Base-by-base conservation (phyloP, 2,888 invertebrate genomes). In the Willowsia nigromaculata region DNA sequence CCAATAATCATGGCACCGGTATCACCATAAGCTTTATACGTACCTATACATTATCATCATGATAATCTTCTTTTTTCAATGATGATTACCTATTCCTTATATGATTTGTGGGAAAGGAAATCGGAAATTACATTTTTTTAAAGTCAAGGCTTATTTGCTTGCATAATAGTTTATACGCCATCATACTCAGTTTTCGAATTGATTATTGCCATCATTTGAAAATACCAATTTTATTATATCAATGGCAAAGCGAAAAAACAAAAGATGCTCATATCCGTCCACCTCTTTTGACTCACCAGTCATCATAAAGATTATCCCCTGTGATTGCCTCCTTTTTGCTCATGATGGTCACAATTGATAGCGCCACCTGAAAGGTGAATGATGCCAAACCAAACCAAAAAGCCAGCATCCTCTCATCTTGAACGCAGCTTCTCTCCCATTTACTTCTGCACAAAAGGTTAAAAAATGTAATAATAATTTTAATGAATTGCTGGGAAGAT, bases 81-180 rank as follows among this genome's bases (percentile, higher is more conserved):
- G 53, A 27, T 56, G 53, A 78, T 50, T 78, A 56, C 56, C 59
- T 11, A 50, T 27, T 40, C 71, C 71, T 30, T 47, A 50, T 76
- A 50, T 76, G 76, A 59, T 80, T 59, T 80, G 80, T 82, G 82
- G 82, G 68, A 84, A 84, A 68, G 83, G 83, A 84, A 83, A 71
- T 84, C 83, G 71, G 83, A 84, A 84, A 84, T 84, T 84, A 37
- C 71, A 84, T 71, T 65, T 82, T 76, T 78, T 71, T 22, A 30
- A 80, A 80, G 80, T 80, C 80, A 59, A 80, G 59, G 80, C 25
- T 15, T 30, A 13, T 74, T 25, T 71, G 68, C 18, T 71, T 40
- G 71, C 40, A 40, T 71, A 62, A 62, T 15, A 53, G 56, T 11
- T 47, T n/a, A 47, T 47, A 22, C 9, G 25, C 22, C 22, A 56